A percentile compares a stretch with the other conserved stretches of the same genome.
Conservation (phyloP, 2,113 vertebrate genomes). For the Montifringilla adamsi region DNA sequence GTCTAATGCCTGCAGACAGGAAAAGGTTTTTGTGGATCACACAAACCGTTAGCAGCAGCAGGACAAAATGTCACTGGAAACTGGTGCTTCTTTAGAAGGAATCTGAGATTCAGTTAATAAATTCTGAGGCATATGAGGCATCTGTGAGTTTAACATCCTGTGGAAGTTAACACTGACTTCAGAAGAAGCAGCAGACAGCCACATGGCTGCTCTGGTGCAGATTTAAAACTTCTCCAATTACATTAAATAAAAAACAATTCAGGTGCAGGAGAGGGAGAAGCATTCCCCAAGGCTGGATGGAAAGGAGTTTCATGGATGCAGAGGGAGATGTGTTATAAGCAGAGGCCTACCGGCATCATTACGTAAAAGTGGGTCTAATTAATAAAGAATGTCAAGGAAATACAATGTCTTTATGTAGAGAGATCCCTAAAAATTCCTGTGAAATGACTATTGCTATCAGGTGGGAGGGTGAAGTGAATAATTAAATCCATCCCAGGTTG, state of each 20-base stretch:
- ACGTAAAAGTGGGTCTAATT: neutral
- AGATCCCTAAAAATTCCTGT: neutral
- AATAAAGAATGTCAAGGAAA: neutral
- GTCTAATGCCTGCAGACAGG: slow-evolving; percentile 52
- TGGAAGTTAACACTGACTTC: slow-evolving; percentile 45
- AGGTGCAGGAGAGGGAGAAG: neutral
- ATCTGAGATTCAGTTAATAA: slow-evolving; percentile 44
- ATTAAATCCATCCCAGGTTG: neutral
- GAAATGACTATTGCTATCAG: neutral
- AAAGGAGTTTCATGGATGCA: neutral
- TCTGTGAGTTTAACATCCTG: slow-evolving; percentile 55
- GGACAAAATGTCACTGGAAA: slow-evolving; percentile 38
- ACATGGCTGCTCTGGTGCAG: slow-evolving; percentile 9
- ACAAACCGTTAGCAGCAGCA: slow-evolving; percentile 1
- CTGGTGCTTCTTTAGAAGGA: slow-evolving; percentile 11
- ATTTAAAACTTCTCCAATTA: neutral
- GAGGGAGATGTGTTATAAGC: neutral
- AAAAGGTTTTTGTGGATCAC: neutral
- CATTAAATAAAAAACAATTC: neutral
- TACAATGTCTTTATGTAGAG: neutral
- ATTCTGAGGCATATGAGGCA: slow-evolving; percentile 33
- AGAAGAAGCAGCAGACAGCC: slow-evolving; percentile 48
- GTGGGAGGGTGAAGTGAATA: neutral
- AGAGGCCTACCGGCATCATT: neutral
- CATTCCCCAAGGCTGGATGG: neutral